Conservation (phyloP, 2,888 invertebrate genomes). For the Glyphotaelius pellucidus region DNA sequence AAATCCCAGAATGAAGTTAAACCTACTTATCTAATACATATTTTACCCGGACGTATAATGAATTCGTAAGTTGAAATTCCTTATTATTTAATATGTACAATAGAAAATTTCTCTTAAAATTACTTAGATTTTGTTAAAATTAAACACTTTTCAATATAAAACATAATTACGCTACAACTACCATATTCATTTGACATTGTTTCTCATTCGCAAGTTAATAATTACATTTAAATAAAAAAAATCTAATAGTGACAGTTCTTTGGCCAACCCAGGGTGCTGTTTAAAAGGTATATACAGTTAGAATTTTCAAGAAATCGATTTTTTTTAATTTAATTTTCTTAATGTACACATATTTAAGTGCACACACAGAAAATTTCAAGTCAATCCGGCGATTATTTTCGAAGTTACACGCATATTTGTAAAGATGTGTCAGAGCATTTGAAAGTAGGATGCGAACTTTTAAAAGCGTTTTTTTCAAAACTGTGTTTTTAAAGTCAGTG, state of each 20-base stretch:
- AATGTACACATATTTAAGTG: no score
- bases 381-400: no score
- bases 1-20: constrained; percentile 5
- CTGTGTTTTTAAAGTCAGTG: no score
- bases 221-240: not conserved
- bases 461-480: no score
- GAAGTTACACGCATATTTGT: no score
- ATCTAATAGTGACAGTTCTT: not conserved
- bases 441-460: no score
- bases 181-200: not conserved
- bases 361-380: no score
- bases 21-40: constrained; percentile 20
- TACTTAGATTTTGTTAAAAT: constrained; percentile 18
- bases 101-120: constrained; percentile 25
- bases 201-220: not conserved
- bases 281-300: no score
- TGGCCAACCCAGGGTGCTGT: not conserved
- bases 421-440: no score
- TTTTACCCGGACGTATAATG: constrained; percentile 37
- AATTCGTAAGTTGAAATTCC: constrained; percentile 28
- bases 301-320: no score
- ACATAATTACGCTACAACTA: constrained; percentile 4
- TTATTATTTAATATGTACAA: constrained; percentile 35
- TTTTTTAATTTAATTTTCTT: no score
- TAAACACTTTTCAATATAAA: constrained; percentile 5